phyloP scores from a whole-genome alignment of 2,113 vertebrate species.

The Archocentrus centrarchus region DNA sequence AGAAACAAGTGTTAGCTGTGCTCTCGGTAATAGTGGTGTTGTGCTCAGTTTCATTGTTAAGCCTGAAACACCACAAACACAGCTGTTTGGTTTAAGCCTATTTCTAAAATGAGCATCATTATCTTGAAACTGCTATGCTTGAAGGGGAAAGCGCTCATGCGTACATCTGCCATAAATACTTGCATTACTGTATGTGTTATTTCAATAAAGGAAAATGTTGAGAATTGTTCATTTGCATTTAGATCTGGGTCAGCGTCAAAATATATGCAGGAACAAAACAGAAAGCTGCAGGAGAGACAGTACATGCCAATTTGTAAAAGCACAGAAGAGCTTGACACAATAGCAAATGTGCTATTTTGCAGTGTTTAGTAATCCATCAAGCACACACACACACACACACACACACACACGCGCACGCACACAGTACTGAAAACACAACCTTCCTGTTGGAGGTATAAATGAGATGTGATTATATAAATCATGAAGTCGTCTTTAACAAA shows the following conservation, averaged over 20 bases:
- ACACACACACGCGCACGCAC: background rate
- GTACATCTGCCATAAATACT: background rate
- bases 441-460: background rate
- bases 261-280: background rate
- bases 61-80: background rate
- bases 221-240: background rate
- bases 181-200: background rate
- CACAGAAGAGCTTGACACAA: background rate
- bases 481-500: background rate
- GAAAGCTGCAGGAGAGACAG: background rate
- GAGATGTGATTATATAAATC: background rate
- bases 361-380: background rate
- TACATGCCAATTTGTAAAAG: background rate
- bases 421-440: background rate
- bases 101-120: background rate
- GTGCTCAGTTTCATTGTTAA: background rate
- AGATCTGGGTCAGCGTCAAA: constrained; percentile 1
- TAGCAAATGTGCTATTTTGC: background rate
- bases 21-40: background rate
- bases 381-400: background rate
- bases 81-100: background rate
- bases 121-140: constrained; percentile 7
- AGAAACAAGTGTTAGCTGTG: background rate
- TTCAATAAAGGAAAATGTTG: background rate
- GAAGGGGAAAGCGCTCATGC: background rate